Conservation (phyloP, 2,113 vertebrate species). For the Syrmaticus mikado region DNA sequence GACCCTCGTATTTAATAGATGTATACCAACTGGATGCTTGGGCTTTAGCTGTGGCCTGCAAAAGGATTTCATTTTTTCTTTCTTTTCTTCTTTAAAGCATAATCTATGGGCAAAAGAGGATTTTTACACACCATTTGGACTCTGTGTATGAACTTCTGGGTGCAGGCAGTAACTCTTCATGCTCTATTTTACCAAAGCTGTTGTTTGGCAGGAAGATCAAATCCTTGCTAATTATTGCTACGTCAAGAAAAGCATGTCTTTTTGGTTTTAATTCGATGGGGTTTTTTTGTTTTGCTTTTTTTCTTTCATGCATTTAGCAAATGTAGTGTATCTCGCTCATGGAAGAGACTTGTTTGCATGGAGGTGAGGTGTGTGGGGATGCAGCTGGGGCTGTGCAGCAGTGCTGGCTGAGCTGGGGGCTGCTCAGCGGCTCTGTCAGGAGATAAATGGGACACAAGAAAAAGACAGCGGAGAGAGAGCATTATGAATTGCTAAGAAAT, state of each 20-base stretch:
- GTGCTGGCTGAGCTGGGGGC: neutral
- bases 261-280: accelerated
- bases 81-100: neutral
- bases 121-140: neutral
- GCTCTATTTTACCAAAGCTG: neutral
- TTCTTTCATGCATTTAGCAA: neutral
- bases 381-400: too few species aligned
- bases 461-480: neutral
- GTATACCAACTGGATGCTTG: neutral
- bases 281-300: too few species aligned
- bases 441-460: neutral
- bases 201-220: neutral
- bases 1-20: neutral
- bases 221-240: neutral
- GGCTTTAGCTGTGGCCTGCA: neutral
- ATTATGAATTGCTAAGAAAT: neutral
- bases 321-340: neutral
- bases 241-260: neutral
- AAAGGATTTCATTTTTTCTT: neutral
- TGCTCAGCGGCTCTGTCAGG: too few species aligned
- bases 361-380: neutral
- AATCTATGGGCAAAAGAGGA: neutral
- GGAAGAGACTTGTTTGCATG: neutral
- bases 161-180: accelerated
- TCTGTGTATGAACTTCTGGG: neutral